Percentiles rank a stretch among this genome's conserved stretches.
Evolutionary conservation across 30 jellyfish, hydroid and myxozoan genomes (phyloP).

Genomic region (Pelagia noctiluca): DNA sequence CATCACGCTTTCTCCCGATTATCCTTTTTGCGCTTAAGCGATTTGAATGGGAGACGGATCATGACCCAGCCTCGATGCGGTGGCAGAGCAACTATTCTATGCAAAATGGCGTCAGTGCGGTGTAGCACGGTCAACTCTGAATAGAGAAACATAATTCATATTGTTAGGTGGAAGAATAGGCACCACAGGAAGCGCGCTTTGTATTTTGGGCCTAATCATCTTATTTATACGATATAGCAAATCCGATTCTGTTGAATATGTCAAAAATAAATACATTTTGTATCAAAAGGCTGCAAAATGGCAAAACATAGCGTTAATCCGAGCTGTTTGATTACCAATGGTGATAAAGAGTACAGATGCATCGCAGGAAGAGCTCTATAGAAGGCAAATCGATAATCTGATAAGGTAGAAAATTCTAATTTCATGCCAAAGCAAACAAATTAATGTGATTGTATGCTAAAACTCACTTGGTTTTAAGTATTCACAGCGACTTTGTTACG

Average conservation of each 20-base stretch:
- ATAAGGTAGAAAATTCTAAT: no score
- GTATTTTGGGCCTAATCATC: conserved; percentile 21
- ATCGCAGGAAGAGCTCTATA: no score
- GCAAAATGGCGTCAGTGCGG: conserved; percentile 42
- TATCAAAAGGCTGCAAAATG: no score
- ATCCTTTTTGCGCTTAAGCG: conserved; percentile 49
- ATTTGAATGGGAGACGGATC: conserved; percentile 33
- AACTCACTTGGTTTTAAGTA: no score
- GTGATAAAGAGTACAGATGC: no score
- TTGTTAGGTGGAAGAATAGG: conserved; percentile 15
- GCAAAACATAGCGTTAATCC: no score
- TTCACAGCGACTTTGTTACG: no score
- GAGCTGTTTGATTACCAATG: no score
- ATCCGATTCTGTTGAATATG: conserved; percentile 12
- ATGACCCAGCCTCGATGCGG: conserved; percentile 56
- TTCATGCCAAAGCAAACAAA: no score
- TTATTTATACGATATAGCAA: conserved; percentile 32
- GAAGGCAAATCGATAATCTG: no score
- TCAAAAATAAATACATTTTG: neutral
- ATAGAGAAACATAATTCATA: neutral
- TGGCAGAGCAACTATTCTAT: conserved; percentile 1
- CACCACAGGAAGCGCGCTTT: conserved; percentile 23
- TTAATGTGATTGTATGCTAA: no score
- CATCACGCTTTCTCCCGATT: conserved; percentile 46
- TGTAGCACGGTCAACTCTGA: conserved; percentile 11